A percentile compares a stretch with the other conserved stretches of the same genome.
Conservation (phyloP, 2,888 invertebrate species). For the Epinotia nisella region DNA sequence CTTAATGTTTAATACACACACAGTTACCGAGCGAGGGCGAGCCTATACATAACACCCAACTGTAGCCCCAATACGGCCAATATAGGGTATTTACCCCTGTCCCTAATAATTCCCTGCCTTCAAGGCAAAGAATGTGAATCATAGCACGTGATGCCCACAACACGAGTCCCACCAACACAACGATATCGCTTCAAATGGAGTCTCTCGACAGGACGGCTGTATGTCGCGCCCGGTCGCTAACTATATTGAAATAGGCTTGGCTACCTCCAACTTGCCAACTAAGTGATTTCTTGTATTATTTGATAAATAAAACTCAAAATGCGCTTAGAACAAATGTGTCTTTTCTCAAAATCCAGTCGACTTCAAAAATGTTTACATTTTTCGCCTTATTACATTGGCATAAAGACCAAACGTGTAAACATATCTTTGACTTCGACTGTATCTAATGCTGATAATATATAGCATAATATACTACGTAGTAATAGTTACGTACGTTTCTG, state of each 20-base stretch:
- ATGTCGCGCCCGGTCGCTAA: conserved; percentile 2
- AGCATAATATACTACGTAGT: too few species aligned
- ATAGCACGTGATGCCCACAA: conserved; percentile 11
- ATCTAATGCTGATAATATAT: too few species aligned
- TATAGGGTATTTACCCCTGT: conserved; percentile 13
- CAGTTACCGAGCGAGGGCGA: conserved; percentile 1
- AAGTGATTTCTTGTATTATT: neutral
- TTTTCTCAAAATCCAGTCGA: neutral
- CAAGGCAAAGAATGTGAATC: conserved; percentile 12
- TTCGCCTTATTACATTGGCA: too few species aligned
- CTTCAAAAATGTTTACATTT: too few species aligned
- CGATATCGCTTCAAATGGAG: conserved; percentile 8
- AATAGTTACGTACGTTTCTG: too few species aligned
- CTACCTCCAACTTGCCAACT: conserved; percentile 17
- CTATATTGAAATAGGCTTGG: conserved; percentile 20
- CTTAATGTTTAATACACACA: conserved; percentile 29
- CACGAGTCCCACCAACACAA: conserved; percentile 1
- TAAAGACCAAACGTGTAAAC: too few species aligned
- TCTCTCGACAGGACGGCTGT: neutral
- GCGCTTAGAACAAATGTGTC: neutral
- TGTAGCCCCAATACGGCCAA: conserved; percentile 4
- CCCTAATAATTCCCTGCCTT: conserved; percentile 17
- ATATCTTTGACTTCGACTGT: too few species aligned
- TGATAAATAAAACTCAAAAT: neutral
- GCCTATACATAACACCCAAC: conserved; percentile 30